Conservation (phyloP, 2,888 invertebrate genomes). For the Disparrhopalites patrizii region DNA sequence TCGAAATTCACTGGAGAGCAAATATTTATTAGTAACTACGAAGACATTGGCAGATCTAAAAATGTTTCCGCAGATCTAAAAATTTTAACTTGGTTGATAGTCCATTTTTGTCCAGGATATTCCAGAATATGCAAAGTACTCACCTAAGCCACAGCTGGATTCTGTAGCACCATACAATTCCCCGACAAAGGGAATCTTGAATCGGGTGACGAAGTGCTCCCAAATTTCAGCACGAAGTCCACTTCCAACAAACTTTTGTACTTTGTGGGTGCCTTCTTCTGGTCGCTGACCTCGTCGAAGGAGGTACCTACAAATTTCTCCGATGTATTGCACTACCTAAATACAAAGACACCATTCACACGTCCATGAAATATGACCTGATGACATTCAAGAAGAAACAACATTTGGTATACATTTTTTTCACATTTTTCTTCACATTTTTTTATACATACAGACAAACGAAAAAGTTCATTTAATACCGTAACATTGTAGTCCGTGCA, state of each 20-base stretch:
- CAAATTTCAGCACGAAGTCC: slow-evolving; percentile 92
- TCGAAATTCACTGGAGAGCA: slow-evolving; percentile 75
- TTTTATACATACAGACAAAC: slow-evolving; percentile 57
- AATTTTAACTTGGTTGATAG: not conserved
- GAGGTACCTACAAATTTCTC: slow-evolving; percentile 80
- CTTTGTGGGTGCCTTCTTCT: slow-evolving; percentile 66
- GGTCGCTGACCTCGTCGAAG: slow-evolving; percentile 68
- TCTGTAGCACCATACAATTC: slow-evolving; percentile 98
- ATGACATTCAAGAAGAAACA: slow-evolving; percentile 22
- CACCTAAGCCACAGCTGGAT: slow-evolving; percentile 62
- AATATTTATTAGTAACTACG: not conserved
- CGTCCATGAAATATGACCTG: too few relatives aligned
- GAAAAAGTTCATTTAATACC: too few relatives aligned
- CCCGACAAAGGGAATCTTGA: slow-evolving; percentile 73
- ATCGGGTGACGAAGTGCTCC: slow-evolving; percentile 80
- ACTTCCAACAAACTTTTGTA: slow-evolving; percentile 86
- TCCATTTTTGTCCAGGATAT: not conserved
- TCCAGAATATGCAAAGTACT: too few relatives aligned
- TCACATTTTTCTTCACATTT: not conserved
- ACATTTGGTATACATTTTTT: not conserved
- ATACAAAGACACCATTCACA: slow-evolving; percentile 26
- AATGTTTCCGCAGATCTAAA: not conserved
- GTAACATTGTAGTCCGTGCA: slow-evolving; percentile 40
- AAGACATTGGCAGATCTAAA: not conserved
- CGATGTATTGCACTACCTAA: slow-evolving; percentile 80